Evolutionary conservation across 1,140 invertebrate species (phyloP).

Genomic region (Lepidotrigona ventralis): DNA sequence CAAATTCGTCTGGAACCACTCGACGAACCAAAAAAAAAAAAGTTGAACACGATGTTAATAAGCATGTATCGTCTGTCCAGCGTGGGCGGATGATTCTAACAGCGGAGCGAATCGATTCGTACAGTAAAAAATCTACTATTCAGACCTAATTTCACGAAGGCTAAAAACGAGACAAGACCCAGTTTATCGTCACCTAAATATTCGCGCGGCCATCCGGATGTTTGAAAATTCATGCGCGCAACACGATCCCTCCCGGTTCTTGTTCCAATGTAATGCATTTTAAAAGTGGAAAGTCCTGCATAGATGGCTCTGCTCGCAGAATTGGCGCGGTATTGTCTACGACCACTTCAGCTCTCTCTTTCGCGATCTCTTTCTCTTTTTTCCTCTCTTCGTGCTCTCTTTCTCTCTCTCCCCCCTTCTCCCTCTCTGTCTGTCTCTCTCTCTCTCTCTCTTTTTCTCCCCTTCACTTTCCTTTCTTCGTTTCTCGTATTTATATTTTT

Average conservation of each 20-base stretch:
- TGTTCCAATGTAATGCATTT: slow-evolving; percentile 12
- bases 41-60: neutral
- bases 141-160: neutral
- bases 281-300: slow-evolving; percentile 31
- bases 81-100: neutral
- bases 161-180: slow-evolving; percentile 1
- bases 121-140: neutral
- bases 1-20: neutral
- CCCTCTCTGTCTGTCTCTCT: neutral
- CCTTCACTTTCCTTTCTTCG: slow-evolving; percentile 13
- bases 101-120: neutral
- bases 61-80: neutral
- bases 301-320: slow-evolving; percentile 33
- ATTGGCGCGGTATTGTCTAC: slow-evolving; percentile 57
- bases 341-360: slow-evolving; percentile 4
- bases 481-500: slow-evolving; percentile 59
- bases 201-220: neutral
- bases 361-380: slow-evolving; percentile 8
- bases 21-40: slow-evolving; percentile 10
- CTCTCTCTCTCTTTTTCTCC: neutral
- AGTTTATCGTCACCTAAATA: neutral
- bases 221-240: slow-evolving; percentile 13
- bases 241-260: slow-evolving; percentile 13
- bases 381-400: neutral
- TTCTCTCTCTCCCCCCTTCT: slow-evolving; percentile 8